Evolutionary conservation across 1,140 invertebrate genomes (phyloP).

Genomic region (Coenobita brevimanus): DNA sequence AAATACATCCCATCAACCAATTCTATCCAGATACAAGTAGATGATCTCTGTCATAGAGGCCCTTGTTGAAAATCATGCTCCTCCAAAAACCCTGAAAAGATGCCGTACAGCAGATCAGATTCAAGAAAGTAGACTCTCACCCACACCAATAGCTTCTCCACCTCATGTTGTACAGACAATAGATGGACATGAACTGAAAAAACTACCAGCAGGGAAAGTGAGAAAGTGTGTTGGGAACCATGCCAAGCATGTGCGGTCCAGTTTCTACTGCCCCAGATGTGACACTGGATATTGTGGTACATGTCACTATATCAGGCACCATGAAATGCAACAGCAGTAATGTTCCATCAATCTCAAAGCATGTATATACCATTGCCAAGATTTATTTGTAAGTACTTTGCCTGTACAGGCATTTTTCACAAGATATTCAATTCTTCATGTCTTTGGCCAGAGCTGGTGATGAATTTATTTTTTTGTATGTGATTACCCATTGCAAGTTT

Average conservation of each 20-base stretch:
- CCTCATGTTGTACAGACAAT: not conserved
- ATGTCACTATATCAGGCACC: too few species aligned
- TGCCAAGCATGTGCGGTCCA: not conserved
- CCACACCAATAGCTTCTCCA: not conserved
- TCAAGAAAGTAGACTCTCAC: not conserved
- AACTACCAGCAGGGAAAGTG: not conserved
- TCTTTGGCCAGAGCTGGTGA: too few species aligned
- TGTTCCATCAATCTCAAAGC: too few species aligned
- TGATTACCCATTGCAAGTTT: too few species aligned
- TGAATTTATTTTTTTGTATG: too few species aligned
- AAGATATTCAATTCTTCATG: too few species aligned
- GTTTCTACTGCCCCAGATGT: constrained; percentile 17
- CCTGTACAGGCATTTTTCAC: too few species aligned
- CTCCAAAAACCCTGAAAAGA: not conserved
- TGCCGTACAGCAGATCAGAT: not conserved
- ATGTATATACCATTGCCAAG: too few species aligned
- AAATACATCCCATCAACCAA: not conserved
- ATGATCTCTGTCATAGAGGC: not conserved
- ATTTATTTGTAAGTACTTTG: too few species aligned
- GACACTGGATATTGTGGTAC: not conserved
- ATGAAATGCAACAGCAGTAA: too few species aligned
- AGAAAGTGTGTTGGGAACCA: not conserved
- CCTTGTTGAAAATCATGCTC: not conserved
- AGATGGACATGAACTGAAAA: constrained; percentile 13
- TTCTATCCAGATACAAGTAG: constrained; percentile 7